Evolutionary conservation across 2,888 invertebrate genomes (phyloP).

Genomic region (Aleiodes leptofemur): DNA sequence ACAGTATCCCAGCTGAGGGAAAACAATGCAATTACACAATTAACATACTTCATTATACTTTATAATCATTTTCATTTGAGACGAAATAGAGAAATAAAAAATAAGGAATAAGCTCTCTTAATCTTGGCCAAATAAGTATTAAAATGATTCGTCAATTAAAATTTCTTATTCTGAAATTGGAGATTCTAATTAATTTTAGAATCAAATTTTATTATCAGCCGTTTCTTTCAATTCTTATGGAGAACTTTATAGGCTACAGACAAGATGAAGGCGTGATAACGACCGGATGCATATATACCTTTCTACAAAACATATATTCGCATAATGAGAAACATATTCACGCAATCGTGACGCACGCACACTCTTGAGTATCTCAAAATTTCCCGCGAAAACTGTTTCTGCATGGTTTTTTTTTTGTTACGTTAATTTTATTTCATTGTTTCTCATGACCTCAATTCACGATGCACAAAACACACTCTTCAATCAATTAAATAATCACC

Average conservation of each 20-base stretch:
- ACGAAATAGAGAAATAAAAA: background rate
- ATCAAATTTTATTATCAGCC: background rate
- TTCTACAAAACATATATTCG: constrained; percentile 55
- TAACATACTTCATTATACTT: constrained; percentile 37
- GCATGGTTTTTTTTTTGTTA: constrained; percentile 5
- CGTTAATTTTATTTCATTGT: constrained; percentile 4
- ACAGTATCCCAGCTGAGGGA: constrained; percentile 62
- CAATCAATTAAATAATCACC: constrained; percentile 41
- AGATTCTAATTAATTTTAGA: background rate
- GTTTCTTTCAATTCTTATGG: constrained; percentile 4
- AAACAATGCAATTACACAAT: constrained; percentile 47
- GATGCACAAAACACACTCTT: constrained; percentile 32
- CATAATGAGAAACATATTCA: constrained; percentile 56
- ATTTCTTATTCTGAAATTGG: background rate
- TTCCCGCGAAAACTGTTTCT: constrained; percentile 18
- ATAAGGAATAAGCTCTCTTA: background rate
- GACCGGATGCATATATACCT: constrained; percentile 48
- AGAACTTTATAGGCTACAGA: constrained; percentile 8
- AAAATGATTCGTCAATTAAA: background rate
- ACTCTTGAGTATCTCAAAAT: constrained; percentile 26
- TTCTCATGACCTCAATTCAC: background rate
- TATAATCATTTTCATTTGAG: constrained; percentile 15
- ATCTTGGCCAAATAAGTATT: background rate
- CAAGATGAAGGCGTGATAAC: constrained; percentile 48
- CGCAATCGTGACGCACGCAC: constrained; percentile 58